phyloP scores from a whole-genome alignment of 53 echinoderm and acorn worm genomes.

The Arbacia lixula region DNA sequence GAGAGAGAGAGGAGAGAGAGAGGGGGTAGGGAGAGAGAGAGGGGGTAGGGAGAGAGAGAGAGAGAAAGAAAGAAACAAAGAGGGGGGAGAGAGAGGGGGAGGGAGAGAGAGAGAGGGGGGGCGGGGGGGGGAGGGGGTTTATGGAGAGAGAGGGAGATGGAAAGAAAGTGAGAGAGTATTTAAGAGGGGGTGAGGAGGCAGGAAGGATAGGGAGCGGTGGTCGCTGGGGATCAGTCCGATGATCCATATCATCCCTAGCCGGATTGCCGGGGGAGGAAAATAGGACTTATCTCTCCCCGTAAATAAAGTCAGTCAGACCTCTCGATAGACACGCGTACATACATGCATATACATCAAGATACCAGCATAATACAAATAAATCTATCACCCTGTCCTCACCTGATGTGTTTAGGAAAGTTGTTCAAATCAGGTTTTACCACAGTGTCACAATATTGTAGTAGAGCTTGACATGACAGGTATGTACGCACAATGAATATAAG shows the following conservation, averaged over 20 bases:
- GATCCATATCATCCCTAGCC: background rate
- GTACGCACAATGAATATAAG: too few species aligned
- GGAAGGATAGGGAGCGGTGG: background rate
- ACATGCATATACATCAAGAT: too few species aligned
- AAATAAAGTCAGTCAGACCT: background rate
- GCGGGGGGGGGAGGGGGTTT: background rate
- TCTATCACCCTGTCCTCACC: too few species aligned
- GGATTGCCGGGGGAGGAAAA: conserved; percentile 9
- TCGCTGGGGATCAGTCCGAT: too few species aligned
- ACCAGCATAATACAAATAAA: too few species aligned
- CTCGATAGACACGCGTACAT: too few species aligned
- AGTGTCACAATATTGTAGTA: too few species aligned
- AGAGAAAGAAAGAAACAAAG: background rate
- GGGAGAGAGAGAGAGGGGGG: background rate
- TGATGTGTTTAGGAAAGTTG: too few species aligned
- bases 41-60: background rate
- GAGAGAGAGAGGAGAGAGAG: background rate
- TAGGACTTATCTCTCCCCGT: conserved; percentile 7
- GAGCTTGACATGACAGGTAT: too few species aligned
- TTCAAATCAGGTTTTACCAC: too few species aligned
- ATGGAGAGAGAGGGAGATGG: background rate
- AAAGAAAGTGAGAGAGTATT: background rate
- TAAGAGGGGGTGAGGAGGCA: background rate
- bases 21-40: background rate
- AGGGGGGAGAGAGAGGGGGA: background rate